These are phyloP conservation scores for Potorous gilbertii DNA, from an alignment of 2,797 vertebrate species.

Conservation along the genomic window DNA sequence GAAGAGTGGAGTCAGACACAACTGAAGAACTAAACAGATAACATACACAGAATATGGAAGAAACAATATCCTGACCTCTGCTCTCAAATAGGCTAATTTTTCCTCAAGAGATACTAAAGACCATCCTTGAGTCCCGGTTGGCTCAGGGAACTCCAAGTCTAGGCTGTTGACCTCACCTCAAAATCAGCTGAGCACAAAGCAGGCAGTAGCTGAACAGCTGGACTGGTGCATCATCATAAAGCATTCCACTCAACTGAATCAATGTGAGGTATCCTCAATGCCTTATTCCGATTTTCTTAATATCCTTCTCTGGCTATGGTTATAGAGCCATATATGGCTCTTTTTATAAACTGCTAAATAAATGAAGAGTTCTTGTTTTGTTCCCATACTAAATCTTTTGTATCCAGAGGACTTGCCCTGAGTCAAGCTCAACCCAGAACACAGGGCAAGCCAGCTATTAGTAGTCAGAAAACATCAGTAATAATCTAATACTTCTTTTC, in stretches of 20 bases:
- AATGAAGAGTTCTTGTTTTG: neutral
- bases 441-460: neutral
- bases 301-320: neutral
- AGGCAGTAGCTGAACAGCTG: neutral
- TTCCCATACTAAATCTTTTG: neutral
- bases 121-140: neutral
- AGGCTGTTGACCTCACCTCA: neutral
- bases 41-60: neutral
- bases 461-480: neutral
- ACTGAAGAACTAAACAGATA: neutral
- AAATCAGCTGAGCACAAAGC: neutral
- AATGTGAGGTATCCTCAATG: neutral
- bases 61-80: neutral
- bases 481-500: neutral
- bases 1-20: neutral
- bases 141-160: neutral
- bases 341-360: neutral
- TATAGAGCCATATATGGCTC: neutral
- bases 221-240: neutral
- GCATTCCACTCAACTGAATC: neutral
- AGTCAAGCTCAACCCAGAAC: neutral
- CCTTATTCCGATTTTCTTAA: too few species aligned
- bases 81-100: neutral
- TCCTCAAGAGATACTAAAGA: neutral
- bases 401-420: neutral